Percentiles rank a stretch among this genome's conserved stretches.
These are phyloP conservation scores for Galeopterus variegatus DNA, from an alignment of 2,113 vertebrate species.

Conservation along the genomic window DNA sequence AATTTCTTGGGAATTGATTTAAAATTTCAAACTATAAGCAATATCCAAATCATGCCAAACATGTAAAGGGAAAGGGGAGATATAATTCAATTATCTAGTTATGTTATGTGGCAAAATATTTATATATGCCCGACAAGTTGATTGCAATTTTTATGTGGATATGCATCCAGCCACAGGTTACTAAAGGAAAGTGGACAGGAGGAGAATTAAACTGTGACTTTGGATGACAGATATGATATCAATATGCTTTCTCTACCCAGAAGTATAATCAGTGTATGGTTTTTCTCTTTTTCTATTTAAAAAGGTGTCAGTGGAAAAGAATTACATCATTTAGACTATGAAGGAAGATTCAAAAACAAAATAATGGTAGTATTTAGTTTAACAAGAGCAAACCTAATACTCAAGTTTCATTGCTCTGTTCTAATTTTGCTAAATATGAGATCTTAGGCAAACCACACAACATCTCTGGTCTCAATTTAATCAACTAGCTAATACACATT, in stretches of 20 bases:
- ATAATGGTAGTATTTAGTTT: background rate
- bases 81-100: background rate
- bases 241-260: constrained; percentile 14
- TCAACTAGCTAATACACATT: background rate
- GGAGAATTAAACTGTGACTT: background rate
- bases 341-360: background rate
- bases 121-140: background rate
- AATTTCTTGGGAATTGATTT: constrained; percentile 29
- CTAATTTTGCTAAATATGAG: constrained; percentile 43
- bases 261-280: background rate
- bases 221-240: background rate
- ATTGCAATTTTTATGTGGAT: background rate
- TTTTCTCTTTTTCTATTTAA: constrained; percentile 10
- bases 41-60: background rate
- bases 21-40: constrained; percentile 47
- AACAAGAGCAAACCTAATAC: constrained; percentile 38
- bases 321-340: background rate
- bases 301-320: constrained; percentile 3
- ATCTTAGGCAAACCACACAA: background rate
- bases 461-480: background rate
- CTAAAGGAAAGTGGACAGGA: background rate
- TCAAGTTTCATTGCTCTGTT: background rate
- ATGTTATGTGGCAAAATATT: background rate
- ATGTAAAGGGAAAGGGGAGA: background rate
- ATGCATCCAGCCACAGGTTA: background rate